Percentiles rank a stretch among this genome's conserved stretches.
These are phyloP conservation scores for Pseudorectes ferrugineus DNA, from an alignment of 2,113 vertebrate species.

Conservation along the genomic window DNA sequence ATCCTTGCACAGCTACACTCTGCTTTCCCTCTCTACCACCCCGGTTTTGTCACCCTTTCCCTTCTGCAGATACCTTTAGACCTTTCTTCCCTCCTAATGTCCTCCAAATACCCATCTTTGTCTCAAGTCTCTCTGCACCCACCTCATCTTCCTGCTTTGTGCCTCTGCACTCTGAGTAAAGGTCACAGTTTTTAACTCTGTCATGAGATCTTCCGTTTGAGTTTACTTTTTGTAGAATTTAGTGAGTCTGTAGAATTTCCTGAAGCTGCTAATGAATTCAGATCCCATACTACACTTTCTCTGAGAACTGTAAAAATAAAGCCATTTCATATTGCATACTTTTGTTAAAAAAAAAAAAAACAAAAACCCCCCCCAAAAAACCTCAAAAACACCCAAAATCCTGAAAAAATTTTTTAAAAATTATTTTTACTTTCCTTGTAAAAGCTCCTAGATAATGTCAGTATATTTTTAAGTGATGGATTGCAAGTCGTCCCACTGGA, in stretches of 20 bases:
- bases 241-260: not conserved
- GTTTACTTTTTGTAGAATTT: not conserved
- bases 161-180: not conserved
- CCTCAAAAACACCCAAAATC: too few species aligned
- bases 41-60: not conserved
- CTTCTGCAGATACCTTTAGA: not conserved
- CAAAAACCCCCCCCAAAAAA: not conserved
- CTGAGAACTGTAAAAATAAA: not conserved
- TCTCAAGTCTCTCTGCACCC: not conserved
- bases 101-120: not conserved
- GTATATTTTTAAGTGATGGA: not conserved
- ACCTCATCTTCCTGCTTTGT: not conserved
- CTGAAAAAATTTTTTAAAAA: rapidly evolving
- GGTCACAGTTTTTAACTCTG: not conserved
- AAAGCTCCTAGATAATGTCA: not conserved
- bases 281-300: not conserved
- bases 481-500: not conserved
- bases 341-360: not conserved
- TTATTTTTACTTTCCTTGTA: not conserved
- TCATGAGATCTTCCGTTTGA: not conserved
- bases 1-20: not conserved
- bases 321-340: not conserved
- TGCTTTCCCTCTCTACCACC: not conserved
- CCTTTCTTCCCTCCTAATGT: not conserved
- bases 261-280: not conserved